These are phyloP conservation scores for Peromyscus melanophrys DNA, from an alignment of 2,797 vertebrate species.

Conservation along the genomic window DNA sequence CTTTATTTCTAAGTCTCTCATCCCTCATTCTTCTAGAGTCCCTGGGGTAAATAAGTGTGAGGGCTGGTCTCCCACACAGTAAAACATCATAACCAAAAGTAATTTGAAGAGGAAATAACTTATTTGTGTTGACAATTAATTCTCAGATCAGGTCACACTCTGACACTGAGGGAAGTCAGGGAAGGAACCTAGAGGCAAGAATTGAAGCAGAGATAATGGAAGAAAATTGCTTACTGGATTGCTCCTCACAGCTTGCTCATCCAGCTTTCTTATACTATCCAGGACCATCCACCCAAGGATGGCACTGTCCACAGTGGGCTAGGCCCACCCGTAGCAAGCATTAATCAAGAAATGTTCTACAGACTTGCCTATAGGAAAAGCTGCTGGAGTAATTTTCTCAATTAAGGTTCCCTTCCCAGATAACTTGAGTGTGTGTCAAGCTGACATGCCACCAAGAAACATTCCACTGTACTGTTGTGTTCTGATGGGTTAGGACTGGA, in stretches of 20 bases:
- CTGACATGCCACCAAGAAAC: background rate
- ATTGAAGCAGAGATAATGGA: background rate
- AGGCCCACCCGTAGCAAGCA: background rate
- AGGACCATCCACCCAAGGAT: background rate
- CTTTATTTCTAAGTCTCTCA: no score
- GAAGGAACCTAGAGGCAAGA: background rate
- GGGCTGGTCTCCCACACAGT: no score
- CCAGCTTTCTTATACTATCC: background rate
- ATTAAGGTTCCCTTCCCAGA: background rate
- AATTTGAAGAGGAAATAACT: background rate
- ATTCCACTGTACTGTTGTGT: background rate
- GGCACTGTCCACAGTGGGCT: background rate
- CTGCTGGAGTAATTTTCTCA: background rate
- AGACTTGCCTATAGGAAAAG: background rate
- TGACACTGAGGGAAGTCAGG: background rate
- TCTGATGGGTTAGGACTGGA: background rate
- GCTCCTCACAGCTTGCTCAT: background rate
- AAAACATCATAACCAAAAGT: background rate
- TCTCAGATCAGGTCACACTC: background rate
- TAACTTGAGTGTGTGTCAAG: background rate
- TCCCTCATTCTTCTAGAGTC: no score
- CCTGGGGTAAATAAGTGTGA: no score
- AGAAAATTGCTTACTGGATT: background rate
- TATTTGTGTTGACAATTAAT: background rate
- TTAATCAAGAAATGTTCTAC: background rate